Evolutionary conservation across 1,140 invertebrate species (phyloP), one percentile per base, ranked within the genome.

Genomic region (Dinoponera quadriceps): DNA sequence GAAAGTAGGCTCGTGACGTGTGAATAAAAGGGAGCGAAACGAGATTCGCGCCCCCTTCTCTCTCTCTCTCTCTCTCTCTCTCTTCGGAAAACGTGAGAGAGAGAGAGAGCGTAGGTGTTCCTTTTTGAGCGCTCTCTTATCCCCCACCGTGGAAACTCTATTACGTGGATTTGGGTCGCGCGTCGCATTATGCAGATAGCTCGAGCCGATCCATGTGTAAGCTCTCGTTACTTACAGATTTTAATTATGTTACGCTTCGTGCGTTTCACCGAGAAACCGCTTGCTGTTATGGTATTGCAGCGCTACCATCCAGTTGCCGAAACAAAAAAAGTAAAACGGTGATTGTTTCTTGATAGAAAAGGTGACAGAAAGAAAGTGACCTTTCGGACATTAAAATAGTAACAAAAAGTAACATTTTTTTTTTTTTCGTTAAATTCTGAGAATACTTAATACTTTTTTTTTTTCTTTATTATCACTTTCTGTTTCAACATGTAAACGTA

Each of bases 91-190:
- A 57, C n/a, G n/a, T n/a, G n/a, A 33, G 65, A 1, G 16, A 38
- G 25, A 59, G n/a, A 38, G 60, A 20, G 63, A 71, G 25, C 65
- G 48, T 59, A 16, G 65, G 54, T 71, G 33, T 69, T 80, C 25
- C 75, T 80, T 55, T 57, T 27, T n/a, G 25, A 55, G 65, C 57
- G 65, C 74, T 60, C 68, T 71, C 75, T 80, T 80, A 71, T 59
- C 68, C 49, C 20, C 48, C 68, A n/a, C 59, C 51, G 65, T 20
- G 48, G 85, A 73, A 77, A 86, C 78, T 48, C 71, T 60, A 85
- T 87, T 86, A 83, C 49, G n/a, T 18, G 84, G 73, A 87, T 87
- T 87, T 87, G 72, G 85, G 78, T 87, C 78, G 71, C 59, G 55
- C 68, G 38, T 60, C 68, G 77, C 59, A 82, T 80, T 80, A 80